Evolutionary conservation across 2,113 vertebrate species (phyloP), one percentile per base, ranked within the genome.

Genomic region (Pluvialis apricaria): DNA sequence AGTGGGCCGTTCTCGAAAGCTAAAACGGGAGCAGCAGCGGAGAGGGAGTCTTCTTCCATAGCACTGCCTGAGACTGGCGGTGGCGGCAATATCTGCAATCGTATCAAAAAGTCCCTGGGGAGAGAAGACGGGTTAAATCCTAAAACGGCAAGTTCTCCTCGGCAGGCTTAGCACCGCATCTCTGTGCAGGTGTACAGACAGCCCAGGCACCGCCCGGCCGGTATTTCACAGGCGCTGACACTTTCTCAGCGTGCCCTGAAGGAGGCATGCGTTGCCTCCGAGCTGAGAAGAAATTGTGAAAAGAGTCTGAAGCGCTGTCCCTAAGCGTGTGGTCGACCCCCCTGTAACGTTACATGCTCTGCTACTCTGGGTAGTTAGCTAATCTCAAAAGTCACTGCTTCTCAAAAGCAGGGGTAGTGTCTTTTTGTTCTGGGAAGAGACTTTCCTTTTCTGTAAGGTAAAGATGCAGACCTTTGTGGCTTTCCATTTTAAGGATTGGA

Each of bases 151-250:
- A 2, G 21, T 13, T 61, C 9, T 44, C 25, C 38, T 17, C 1
- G 13, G 11, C 25, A 5, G 72, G 40, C 34, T 52, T 5, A 7
- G 45, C 49, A 3, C 16, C 14, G 1, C 11, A 1, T 14, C 21
- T 5, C 34, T 1, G 4, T n/a, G 72, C 51, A 5, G 73, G 16
- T 17, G 28, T 29, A 2, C 4, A 3, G 3, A 5, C 22, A 16
- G 14, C 55, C 40, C 15, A 1, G 21, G 10, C 49, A 13, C 32
- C 0, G 0, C 9, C 34, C 76, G 16, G 60, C 3, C 6, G 26
- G 7, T 19, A 5, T 9, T 17, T 2, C 2, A 1, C 14, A 12
- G 69, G 45, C 11, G 5, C 54, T 17, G 47, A 3, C 0, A 2
- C n/a, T 72, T n/a, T 6, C 52, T 10, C 44, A 32, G 61, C 11